Evolutionary conservation across 2,113 vertebrate species (phyloP).

Genomic region (Leptodactylus fuscus): DNA sequence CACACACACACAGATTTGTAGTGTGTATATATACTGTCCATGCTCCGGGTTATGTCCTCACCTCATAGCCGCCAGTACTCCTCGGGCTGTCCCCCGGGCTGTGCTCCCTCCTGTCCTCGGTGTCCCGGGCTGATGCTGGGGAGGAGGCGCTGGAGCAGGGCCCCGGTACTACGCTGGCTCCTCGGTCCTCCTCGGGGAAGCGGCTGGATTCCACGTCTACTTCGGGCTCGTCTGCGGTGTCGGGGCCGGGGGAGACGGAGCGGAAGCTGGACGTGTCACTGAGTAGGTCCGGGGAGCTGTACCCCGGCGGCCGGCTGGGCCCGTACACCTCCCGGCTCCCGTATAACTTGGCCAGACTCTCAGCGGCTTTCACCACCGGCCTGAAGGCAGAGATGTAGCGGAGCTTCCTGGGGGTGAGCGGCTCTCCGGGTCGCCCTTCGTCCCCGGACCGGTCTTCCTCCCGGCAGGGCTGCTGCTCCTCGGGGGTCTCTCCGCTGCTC

Average conservation of each 20-base stretch:
- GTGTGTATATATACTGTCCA: neutral
- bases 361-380: conserved; percentile 90
- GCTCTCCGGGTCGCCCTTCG: conserved; percentile 78
- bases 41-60: conserved; percentile 49
- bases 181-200: conserved; percentile 77
- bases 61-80: conserved; percentile 71
- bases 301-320: conserved; percentile 64
- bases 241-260: conserved; percentile 86
- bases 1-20: neutral
- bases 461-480: conserved; percentile 80
- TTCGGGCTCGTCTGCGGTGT: conserved; percentile 89
- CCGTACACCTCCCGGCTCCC: conserved; percentile 83
- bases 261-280: conserved; percentile 93
- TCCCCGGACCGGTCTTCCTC: conserved; percentile 74
- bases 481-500: conserved; percentile 69
- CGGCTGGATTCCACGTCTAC: conserved; percentile 92
- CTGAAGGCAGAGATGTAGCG: conserved; percentile 94
- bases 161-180: conserved; percentile 56
- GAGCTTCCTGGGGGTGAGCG: conserved; percentile 82
- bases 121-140: conserved; percentile 64
- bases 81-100: conserved; percentile 71
- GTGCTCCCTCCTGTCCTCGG: conserved; percentile 73
- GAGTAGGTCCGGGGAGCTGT: conserved; percentile 88
- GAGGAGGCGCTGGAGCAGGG: conserved; percentile 58
- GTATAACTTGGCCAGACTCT: conserved; percentile 94